Evolutionary conservation across 2,113 vertebrate genomes (phyloP).

Genomic region (Rhabdornis inornatus): DNA sequence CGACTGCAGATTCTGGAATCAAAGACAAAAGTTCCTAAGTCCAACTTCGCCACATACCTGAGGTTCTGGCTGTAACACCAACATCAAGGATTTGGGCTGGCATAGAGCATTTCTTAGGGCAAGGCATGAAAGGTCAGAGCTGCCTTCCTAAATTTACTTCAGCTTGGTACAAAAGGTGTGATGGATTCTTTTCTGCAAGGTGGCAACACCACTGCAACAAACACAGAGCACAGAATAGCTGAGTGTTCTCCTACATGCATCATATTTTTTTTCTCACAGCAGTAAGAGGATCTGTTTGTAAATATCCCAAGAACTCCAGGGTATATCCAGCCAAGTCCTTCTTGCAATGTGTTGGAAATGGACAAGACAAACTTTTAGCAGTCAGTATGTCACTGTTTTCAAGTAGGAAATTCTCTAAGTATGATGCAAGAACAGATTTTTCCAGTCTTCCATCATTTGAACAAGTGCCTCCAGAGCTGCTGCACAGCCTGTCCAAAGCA

Average conservation of each 20-base stretch:
- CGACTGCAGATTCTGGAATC: not conserved
- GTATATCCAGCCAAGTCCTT: not conserved
- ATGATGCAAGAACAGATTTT: not conserved
- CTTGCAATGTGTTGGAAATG: not conserved
- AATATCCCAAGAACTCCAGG: not conserved
- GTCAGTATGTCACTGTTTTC: not conserved
- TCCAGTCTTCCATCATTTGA: not conserved
- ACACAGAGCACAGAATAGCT: not conserved
- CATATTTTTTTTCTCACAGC: not conserved
- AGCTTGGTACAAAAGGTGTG: not conserved
- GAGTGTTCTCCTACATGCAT: fast-evolving
- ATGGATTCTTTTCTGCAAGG: not conserved
- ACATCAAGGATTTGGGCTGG: not conserved
- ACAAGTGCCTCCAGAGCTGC: not conserved
- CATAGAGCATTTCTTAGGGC: not conserved
- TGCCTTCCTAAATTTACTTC: not conserved
- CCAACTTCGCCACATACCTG: not conserved
- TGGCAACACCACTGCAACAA: not conserved
- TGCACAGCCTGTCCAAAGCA: not conserved
- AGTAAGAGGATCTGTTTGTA: not conserved
- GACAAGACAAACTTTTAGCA: not conserved
- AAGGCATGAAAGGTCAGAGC: not conserved
- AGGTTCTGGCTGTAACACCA: not conserved
- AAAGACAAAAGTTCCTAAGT: not conserved
- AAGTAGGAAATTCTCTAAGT: not conserved